Base-by-base conservation (phyloP, 1,140 invertebrate genomes). In the Macrobrachium nipponense region DNA sequence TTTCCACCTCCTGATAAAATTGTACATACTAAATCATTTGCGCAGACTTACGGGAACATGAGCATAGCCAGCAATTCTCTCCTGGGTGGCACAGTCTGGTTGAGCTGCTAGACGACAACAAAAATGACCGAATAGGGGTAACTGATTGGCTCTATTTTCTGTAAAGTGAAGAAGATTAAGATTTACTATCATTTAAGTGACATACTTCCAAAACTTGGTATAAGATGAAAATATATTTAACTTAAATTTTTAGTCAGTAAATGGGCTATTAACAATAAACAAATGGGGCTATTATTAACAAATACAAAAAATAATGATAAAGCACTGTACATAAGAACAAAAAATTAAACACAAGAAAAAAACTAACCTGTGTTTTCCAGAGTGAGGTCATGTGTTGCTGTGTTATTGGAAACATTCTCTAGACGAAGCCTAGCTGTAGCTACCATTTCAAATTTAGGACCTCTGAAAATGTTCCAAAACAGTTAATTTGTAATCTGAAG, bases 61-160 rank as follows among this genome's bases (percentile, higher is more conserved):
- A 27, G 94, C 90, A 83, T 91, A 92, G 6, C 94, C 94, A 17
- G 92, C 91, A 84, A 91, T 91, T 62, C 92, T 90, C 80, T 94
- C 93, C 87, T 93, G 92, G 43, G 91, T 91, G 20, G 94, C 90
- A 90, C 93, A 94, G 75, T 94, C 92, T 11, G 95, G 95, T 87
- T 94, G 93, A 60, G 94, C 94, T 6, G 94, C 94, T 61, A 95
- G 90, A 70, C 94, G 93, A 90, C 94, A 95, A 89, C 95, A 95
- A 90, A 95, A 95, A 89, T 95, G 94, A 14, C 94, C 95, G 90
- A 95, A 95, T 27, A 95, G 90, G 20, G 95, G 95, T 82, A 95
- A 90, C 87, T 93, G 92, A 81, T 93, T 91, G 80, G 91, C 91
- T 79, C 92, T 92, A 80, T 92, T 93, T 80, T 93, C 93, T 93